A percentile compares a stretch with the other conserved stretches of the same genome.
phyloP scores from a whole-genome alignment of 1,140 invertebrate genomes.

The Choristoneura fumiferana region DNA sequence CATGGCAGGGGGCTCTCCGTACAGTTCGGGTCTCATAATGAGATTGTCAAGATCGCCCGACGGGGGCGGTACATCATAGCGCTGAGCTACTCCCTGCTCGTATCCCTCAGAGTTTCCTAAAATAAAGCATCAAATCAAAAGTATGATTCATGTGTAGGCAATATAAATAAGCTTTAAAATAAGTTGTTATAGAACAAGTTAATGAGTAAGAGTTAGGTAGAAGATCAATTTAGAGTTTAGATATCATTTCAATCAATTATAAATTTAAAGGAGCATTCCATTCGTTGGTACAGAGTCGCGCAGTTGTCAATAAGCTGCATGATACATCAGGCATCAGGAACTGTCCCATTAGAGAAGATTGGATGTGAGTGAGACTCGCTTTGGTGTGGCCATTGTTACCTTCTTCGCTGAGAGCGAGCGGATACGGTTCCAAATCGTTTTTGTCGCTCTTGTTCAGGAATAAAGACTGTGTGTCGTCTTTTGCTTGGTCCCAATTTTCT shows the following conservation, averaged over 20 bases:
- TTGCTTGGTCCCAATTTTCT: conserved; percentile 77
- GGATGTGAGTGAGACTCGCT: conserved; percentile 18
- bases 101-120: conserved; percentile 66
- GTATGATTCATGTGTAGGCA: too few species aligned
- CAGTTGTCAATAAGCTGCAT: conserved; percentile 9
- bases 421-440: conserved; percentile 77
- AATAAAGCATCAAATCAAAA: conserved; percentile 23
- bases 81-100: conserved; percentile 62
- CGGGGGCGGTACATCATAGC: conserved; percentile 53
- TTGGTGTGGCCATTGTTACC: conserved; percentile 48
- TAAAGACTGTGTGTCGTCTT: conserved; percentile 74
- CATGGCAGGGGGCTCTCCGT: conserved; percentile 74
- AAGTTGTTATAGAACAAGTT: not conserved
- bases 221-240: conserved; percentile 4
- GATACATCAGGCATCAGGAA: conserved; percentile 8
- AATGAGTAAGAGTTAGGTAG: conserved; percentile 1
- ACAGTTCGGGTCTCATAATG: conserved; percentile 73
- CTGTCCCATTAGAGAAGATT: conserved; percentile 18
- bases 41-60: conserved; percentile 72
- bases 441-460: conserved; percentile 78
- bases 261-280: not conserved
- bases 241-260: not conserved
- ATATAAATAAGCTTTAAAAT: too few species aligned
- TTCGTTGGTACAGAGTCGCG: not conserved
- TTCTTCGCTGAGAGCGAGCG: conserved; percentile 76